Evolutionary conservation across 2,888 invertebrate species (phyloP), one percentile per base, ranked within the genome.

Genomic region (Slavum lentiscoides): DNA sequence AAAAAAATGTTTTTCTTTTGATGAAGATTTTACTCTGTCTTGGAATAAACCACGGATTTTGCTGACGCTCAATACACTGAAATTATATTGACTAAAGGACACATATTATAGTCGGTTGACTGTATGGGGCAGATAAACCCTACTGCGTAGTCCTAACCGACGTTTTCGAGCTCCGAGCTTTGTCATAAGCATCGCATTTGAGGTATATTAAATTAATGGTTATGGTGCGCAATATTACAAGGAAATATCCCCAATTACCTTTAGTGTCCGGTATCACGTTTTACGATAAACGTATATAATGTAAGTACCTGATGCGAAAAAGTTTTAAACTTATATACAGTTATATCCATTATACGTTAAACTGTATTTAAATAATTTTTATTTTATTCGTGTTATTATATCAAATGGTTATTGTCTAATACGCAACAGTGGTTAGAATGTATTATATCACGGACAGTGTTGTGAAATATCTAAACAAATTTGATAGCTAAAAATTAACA

Each of bases 181-280:
- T 43, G n/a, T 43, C 43, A 11, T 61, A 72, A 61, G 43, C 43
- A 61, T 61, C 23, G 43, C 17, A 61, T 72, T 61, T 61, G 23
- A 61, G 72, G 61, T 43, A 61, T 6, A 72, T 72, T 43, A 61
- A 72, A 72, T 72, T 59, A 61, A 72, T 23, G 72, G 61, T 72
- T 72, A 72, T 61, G 72, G 61, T 61, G 72, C 17, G 59, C 59
- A 59, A 72, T 59, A 59, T 72, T 59, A 39, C 39, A 23, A 43
- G 72, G 21, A 72, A 72, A 61, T 43, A 72, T 59, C 70, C 70
- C 58, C 39, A 70, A 70, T 70, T 70, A 70, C 15, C 21, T 37
- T 70, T 70, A 70, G 70, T 39, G 37, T 58, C 23, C 23, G 30
- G 8, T n/a, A 37, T 39, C 39, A 15, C 17, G 30, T 39, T 39